A percentile compares a stretch with the other conserved stretches of the same genome.
Evolutionary conservation across 2,113 vertebrate species (phyloP).

Genomic region (Ctenomys sociabilis): DNA sequence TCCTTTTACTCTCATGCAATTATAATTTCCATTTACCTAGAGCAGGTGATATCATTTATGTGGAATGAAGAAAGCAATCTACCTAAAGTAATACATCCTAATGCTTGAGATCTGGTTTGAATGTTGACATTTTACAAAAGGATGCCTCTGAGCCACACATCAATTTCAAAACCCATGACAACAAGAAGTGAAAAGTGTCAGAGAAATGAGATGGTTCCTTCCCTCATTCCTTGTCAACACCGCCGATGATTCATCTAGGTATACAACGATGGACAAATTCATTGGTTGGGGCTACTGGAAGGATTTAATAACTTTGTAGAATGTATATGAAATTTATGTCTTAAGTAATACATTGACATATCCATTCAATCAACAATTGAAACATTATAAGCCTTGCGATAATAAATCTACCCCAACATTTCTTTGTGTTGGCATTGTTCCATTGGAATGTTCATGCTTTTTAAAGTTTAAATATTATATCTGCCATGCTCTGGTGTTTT

Average conservation of each 20-base stretch:
- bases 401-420: slow-evolving; percentile 34
- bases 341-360: slow-evolving; percentile 42
- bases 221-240: neutral
- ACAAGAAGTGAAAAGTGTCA: slow-evolving; percentile 38
- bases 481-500: neutral
- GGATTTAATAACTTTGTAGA: slow-evolving; percentile 48
- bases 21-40: slow-evolving; percentile 57
- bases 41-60: slow-evolving; percentile 50
- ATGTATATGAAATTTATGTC: neutral
- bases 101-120: slow-evolving; percentile 27
- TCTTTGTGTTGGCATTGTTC: slow-evolving; percentile 17
- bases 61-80: slow-evolving; percentile 60
- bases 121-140: slow-evolving; percentile 43
- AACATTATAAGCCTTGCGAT: slow-evolving; percentile 18
- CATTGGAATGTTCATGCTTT: slow-evolving; percentile 2
- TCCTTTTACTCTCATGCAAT: slow-evolving; percentile 30
- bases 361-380: slow-evolving; percentile 3
- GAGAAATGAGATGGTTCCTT: neutral
- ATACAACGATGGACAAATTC: neutral
- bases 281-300: neutral
- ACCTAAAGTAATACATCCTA: slow-evolving; percentile 64
- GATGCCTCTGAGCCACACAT: slow-evolving; percentile 39
- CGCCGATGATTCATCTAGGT: neutral
- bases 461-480: slow-evolving; percentile 18
- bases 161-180: slow-evolving; percentile 49